A percentile compares a stretch with the other conserved stretches of the same genome.
Conservation (phyloP, 2,113 vertebrate genomes). For the Urocolius indicus region DNA sequence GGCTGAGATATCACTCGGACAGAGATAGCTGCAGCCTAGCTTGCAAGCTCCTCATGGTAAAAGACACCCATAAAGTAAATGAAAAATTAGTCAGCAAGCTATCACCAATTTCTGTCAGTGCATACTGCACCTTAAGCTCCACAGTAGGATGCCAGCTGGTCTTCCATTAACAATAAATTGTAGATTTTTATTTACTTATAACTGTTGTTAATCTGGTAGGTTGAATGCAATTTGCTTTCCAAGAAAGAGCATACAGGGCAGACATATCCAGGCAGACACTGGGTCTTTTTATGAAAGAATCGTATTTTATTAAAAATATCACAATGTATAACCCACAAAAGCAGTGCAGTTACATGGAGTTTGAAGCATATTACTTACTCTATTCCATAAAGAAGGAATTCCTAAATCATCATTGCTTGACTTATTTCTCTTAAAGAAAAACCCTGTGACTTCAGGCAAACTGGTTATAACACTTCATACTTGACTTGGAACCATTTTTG, state of each 20-base stretch:
- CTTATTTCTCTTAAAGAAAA: neutral
- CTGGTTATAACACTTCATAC: neutral
- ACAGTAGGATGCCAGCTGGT: constrained; percentile 24
- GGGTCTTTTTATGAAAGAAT: neutral
- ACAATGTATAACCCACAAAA: neutral
- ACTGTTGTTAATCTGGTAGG: constrained; percentile 41
- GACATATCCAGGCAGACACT: neutral
- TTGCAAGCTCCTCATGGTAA: neutral
- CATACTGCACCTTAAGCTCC: constrained; percentile 36
- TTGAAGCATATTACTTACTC: neutral
- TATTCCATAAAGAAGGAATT: neutral
- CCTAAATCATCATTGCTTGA: neutral
- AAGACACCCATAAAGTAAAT: constrained; percentile 26
- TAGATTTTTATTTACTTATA: constrained; percentile 64
- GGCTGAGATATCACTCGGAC: neutral
- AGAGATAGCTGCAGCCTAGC: constrained; percentile 28
- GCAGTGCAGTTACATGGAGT: neutral
- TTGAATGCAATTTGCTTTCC: constrained; percentile 6
- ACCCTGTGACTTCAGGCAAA: neutral
- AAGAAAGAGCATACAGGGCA: neutral
- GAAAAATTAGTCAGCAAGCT: constrained; percentile 63
- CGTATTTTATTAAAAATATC: neutral
- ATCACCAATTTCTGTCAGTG: constrained; percentile 14
- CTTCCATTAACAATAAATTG: constrained; percentile 59
- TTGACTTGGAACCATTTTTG: neutral